A percentile compares a stretch with the other conserved stretches of the same genome.
phyloP scores from a whole-genome alignment of 1,140 invertebrate genomes.

The Meloidogyne floridensis region DNA sequence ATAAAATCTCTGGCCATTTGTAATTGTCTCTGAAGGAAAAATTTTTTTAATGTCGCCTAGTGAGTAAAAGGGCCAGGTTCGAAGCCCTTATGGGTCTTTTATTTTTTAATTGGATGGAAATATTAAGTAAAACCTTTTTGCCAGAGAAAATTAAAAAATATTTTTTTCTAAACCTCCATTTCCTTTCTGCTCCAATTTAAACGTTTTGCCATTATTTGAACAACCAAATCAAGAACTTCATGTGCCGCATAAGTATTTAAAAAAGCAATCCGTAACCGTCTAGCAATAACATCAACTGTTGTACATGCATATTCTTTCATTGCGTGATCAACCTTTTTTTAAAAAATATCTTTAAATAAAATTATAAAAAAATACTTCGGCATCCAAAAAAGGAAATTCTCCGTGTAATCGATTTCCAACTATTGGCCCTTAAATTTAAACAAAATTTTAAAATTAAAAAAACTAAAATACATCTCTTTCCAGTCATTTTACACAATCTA shows the following conservation, averaged over 20 bases:
- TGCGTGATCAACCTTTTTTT: constrained; percentile 84
- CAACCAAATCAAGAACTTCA: constrained; percentile 81
- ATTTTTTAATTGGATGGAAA: no score
- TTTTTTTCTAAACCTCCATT: constrained; percentile 70
- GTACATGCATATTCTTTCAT: constrained; percentile 92
- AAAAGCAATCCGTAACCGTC: constrained; percentile 88
- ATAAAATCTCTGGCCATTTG: constrained; percentile 82
- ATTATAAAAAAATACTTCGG: constrained; percentile 71
- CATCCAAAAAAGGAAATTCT: constrained; percentile 97
- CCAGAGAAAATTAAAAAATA: neutral
- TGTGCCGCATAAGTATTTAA: constrained; percentile 90
- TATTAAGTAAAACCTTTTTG: no score
- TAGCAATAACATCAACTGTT: constrained; percentile 92
- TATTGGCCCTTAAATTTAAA: constrained; percentile 73
- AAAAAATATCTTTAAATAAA: no score
- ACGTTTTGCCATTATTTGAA: constrained; percentile 95
- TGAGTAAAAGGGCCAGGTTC: neutral
- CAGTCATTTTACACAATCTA: constrained; percentile 90
- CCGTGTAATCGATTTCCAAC: constrained; percentile 93
- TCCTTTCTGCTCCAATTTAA: constrained; percentile 82
- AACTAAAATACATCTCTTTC: constrained; percentile 71
- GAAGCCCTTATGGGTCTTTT: neutral
- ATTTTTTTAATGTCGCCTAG: neutral
- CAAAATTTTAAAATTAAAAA: neutral
- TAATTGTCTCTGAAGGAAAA: constrained; percentile 73